Evolutionary conservation across 92 coral and sea anemone species (phyloP).

Genomic region (Porites rus): DNA sequence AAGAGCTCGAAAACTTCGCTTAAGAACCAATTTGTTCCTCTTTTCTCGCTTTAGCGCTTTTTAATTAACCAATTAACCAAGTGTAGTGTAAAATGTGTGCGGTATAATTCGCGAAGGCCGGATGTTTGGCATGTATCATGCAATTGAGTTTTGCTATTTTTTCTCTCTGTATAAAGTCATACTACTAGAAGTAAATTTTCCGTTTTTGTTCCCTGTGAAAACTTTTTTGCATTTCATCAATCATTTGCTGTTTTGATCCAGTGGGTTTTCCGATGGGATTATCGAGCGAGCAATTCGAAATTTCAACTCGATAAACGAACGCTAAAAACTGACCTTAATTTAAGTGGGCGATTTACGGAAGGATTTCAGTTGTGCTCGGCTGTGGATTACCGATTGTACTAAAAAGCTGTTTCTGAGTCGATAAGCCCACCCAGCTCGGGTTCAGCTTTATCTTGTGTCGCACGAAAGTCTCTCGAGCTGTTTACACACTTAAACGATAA

Average conservation of each 20-base stretch:
- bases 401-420: constrained; percentile 4
- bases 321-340: constrained; percentile 9
- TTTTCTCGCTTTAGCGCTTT: background rate
- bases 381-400: constrained; percentile 4
- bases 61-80: no score
- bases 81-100: no score
- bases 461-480: background rate
- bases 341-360: background rate
- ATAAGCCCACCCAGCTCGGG: background rate
- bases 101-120: no score
- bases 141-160: no score
- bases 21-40: background rate
- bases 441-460: background rate
- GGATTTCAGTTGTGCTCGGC: constrained; percentile 1
- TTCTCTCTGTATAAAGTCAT: no score
- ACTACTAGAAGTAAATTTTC: no score
- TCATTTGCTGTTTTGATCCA: background rate
- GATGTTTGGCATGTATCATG: background rate
- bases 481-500: no score
- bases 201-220: no score
- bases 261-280: background rate
- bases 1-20: background rate
- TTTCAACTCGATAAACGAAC: background rate
- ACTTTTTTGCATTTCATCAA: no score
- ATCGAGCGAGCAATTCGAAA: background rate